Evolutionary conservation across 2,888 invertebrate genomes (phyloP).

Genomic region (Tuberolachnus salignus): DNA sequence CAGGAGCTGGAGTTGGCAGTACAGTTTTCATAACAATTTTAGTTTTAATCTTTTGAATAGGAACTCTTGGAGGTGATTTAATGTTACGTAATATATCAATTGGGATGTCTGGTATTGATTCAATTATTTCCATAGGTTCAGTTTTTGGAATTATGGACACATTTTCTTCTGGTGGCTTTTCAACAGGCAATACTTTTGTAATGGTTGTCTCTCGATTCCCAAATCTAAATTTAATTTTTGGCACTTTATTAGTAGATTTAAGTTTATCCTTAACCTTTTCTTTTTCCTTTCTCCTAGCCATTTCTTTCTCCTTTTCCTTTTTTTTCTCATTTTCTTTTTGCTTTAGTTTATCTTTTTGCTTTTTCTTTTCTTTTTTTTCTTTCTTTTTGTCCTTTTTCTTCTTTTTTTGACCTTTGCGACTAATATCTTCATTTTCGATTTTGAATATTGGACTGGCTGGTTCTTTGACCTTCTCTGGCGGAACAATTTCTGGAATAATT

Average conservation of each 20-base stretch:
- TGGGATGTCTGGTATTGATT: conserved; percentile 38
- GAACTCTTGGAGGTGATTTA: conserved; percentile 39
- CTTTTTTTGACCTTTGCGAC: conserved; percentile 36
- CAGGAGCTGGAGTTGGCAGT: not conserved
- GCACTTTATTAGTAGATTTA: conserved; percentile 41
- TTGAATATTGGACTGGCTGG: conserved; percentile 18
- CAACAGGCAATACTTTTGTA: conserved; percentile 26
- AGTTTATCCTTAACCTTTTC: conserved; percentile 38
- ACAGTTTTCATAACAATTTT: conserved; percentile 18
- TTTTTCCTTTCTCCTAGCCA: conserved; percentile 13
- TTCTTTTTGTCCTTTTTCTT: conserved; percentile 44
- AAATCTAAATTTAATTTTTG: conserved; percentile 51
- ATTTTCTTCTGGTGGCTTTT: conserved; percentile 21
- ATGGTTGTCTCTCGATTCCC: not conserved
- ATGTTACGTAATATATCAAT: not conserved
- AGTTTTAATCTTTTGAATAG: conserved; percentile 42
- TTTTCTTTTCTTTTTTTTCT: conserved; percentile 33
- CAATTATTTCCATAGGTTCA: conserved; percentile 42
- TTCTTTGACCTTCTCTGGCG: conserved; percentile 9
- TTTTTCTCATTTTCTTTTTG: not conserved
- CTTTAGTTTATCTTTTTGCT: conserved; percentile 30
- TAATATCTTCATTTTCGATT: conserved; percentile 29
- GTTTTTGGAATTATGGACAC: conserved; percentile 19
- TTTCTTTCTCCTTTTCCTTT: conserved; percentile 20
- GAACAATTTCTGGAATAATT: conserved; percentile 2